These are phyloP conservation scores for Hephaestus fuliginosus DNA, from an alignment of 2,797 vertebrate genomes.

Conservation along the genomic window DNA sequence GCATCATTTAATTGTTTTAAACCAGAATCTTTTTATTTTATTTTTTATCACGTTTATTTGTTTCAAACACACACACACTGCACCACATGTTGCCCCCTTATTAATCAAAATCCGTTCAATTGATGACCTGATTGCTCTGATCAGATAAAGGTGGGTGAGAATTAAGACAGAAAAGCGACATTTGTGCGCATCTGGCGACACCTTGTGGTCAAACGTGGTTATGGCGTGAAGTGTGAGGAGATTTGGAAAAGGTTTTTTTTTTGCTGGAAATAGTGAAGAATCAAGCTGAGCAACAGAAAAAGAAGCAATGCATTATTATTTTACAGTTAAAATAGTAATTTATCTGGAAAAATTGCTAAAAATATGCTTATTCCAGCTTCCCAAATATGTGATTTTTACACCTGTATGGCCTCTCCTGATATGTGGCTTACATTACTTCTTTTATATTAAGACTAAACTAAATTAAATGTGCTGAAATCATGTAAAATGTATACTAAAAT, in stretches of 20 bases:
- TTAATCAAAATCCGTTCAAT: not conserved
- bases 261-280: not conserved
- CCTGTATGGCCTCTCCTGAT: not conserved
- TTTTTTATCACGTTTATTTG: fast-evolving
- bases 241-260: no score
- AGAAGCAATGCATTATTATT: no score
- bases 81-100: no score
- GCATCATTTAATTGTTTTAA: not conserved
- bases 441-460: no score
- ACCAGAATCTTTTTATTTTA: no score
- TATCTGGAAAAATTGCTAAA: no score
- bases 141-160: not conserved
- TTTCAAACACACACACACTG: fast-evolving
- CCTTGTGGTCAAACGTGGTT: slow-evolving; percentile 1
- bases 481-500: no score
- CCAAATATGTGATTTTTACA: not conserved
- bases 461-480: no score
- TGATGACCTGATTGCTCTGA: not conserved
- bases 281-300: no score
- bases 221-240: not conserved
- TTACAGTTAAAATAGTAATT: no score
- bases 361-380: not conserved
- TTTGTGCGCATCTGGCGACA: not conserved
- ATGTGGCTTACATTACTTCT: no score
- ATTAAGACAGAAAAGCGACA: not conserved